These are phyloP conservation scores for Apodemus agrarius DNA, from an alignment of 2,797 vertebrate species.

Conservation along the genomic window DNA sequence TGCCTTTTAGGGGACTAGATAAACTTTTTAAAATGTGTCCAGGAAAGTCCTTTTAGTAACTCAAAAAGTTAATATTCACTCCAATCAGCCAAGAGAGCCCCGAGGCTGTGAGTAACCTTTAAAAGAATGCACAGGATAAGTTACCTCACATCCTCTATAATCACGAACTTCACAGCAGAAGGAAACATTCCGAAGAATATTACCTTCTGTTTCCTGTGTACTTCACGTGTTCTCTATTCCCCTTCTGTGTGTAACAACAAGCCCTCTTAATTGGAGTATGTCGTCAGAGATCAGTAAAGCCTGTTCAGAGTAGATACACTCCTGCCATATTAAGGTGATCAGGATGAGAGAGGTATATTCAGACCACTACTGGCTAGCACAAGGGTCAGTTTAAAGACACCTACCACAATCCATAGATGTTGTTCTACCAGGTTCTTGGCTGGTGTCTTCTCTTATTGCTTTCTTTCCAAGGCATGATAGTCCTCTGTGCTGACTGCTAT, in stretches of 20 bases:
- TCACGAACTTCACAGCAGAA: not conserved
- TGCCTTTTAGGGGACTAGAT: not conserved
- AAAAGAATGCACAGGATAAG: not conserved
- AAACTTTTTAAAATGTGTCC: slow-evolving; percentile 49
- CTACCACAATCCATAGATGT: not conserved
- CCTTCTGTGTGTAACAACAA: not conserved
- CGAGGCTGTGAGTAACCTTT: slow-evolving; percentile 53
- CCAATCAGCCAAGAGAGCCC: slow-evolving; percentile 49
- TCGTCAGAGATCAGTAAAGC: not conserved
- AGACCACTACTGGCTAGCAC: not conserved
- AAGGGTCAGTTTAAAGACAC: not conserved
- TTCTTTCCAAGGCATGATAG: not conserved
- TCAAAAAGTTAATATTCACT: slow-evolving; percentile 51
- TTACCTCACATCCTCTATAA: not conserved
- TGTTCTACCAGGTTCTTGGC: not conserved
- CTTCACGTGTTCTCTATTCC: not conserved
- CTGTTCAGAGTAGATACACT: not conserved
- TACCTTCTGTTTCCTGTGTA: slow-evolving; percentile 16
- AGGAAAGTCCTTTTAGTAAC: slow-evolving; percentile 51
- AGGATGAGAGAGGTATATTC: not conserved
- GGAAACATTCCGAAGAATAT: not conserved
- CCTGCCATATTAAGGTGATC: not conserved
- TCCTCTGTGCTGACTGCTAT: not conserved
- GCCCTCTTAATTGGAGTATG: not conserved
- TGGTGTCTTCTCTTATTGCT: not conserved